Conservation (phyloP, 2,113 vertebrate genomes). For the Alces alces region DNA sequence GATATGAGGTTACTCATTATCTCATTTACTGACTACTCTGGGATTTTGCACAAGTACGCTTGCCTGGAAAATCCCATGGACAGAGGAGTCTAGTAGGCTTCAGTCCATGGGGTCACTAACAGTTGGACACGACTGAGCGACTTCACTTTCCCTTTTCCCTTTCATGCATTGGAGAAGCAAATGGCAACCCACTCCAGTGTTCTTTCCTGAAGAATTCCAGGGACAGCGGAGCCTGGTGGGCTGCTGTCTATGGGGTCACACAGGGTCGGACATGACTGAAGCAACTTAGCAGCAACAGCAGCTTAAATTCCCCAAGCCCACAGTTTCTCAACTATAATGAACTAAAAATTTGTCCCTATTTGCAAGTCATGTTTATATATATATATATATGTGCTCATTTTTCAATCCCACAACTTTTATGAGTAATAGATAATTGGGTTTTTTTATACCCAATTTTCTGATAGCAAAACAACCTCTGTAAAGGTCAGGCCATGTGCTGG, state of each 20-base stretch:
- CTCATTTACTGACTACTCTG: not conserved
- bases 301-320: not conserved
- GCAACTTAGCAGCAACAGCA: too few species aligned
- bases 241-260: too few species aligned
- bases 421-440: not conserved
- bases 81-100: too few species aligned
- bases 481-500: not conserved
- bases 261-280: too few species aligned
- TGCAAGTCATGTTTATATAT: not conserved
- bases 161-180: too few species aligned
- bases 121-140: too few species aligned
- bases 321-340: not conserved
- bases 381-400: not conserved
- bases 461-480: not conserved
- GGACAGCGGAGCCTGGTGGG: too few species aligned
- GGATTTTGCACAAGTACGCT: not conserved
- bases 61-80: too few species aligned
- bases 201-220: too few species aligned
- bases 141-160: too few species aligned
- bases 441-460: not conserved
- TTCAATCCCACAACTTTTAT: not conserved
- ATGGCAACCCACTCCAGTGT: too few species aligned
- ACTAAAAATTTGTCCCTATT: not conserved
- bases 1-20: not conserved
- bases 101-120: too few species aligned